Base-by-base conservation (phyloP, 37 sponge, comb jelly and placozoan genomes). In the Haliclona indistincta region DNA sequence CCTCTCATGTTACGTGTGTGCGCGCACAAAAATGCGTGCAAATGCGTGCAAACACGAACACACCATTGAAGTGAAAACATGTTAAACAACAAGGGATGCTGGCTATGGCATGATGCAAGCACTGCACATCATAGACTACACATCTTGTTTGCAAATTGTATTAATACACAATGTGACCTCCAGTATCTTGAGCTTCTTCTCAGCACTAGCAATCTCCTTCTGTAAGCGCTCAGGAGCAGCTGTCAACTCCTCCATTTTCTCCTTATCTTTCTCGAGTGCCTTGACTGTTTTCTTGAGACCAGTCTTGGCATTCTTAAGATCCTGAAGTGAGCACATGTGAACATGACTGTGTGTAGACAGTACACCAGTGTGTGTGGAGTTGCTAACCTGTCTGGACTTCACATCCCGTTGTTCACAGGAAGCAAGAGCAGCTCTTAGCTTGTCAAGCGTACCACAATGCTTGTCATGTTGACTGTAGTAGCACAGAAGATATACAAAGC, bases 341-440 rank as follows among this genome's bases (percentile, higher is more conserved):
- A 25, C 69, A 70, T 15, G 19, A 10, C 15, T 22, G 32, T 58
- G 15, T 34, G 15, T 6, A 13, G 25, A n/a, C 23, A 20, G 42
- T 65, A 73, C 19, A 34, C 19, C 19, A 65, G 10, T 25, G n/a
- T 38, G 43, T 39, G n/a, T n/a, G n/a, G 11, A 41, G 13, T 10
- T 0, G 17, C 71, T 70, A 20, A 86, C 92, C 83, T 93, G 89
- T 70, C 95, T 75, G 34, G 81, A 56, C 35, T 76, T 65, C 37
- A 91, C 81, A 53, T 95, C 95, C 43, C 86, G 39, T 42, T 86
- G 77, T 52, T 95, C 91, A 63, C 88, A 95, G 32, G 81, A 70
- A 2, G 81, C 51, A 61, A 91, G 71, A 37, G 56, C 45, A 2
- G 70, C 62, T 52, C 75, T 87, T 49, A 79, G 77, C 42, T 68